Conservation (phyloP, 2,888 invertebrate genomes). For the Heterodera filipjevi region DNA sequence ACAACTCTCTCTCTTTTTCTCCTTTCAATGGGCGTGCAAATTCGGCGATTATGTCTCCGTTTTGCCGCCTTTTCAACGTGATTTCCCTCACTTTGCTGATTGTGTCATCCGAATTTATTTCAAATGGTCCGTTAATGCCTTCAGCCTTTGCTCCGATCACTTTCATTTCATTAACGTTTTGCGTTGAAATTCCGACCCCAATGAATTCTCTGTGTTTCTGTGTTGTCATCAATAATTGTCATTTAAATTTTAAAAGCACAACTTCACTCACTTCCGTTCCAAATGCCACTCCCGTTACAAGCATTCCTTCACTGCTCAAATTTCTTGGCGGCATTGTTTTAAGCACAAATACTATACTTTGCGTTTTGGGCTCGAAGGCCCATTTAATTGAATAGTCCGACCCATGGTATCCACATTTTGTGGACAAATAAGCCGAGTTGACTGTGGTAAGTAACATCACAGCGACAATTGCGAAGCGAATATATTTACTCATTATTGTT, state of each 20-base stretch:
- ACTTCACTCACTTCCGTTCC: slow-evolving; percentile 9
- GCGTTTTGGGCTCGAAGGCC: slow-evolving; percentile 46
- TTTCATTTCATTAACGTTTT: background rate
- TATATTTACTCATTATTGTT: background rate
- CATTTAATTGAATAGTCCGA: slow-evolving; percentile 45
- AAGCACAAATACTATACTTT: slow-evolving; percentile 48
- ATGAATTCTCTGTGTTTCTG: slow-evolving; percentile 46
- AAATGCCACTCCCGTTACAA: slow-evolving; percentile 49
- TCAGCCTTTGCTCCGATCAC: background rate
- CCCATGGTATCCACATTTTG: slow-evolving; percentile 38
- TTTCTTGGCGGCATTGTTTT: slow-evolving; percentile 40
- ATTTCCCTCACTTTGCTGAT: background rate
- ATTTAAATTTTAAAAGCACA: background rate
- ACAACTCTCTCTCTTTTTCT: background rate
- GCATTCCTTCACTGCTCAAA: slow-evolving; percentile 22
- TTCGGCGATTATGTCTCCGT: background rate
- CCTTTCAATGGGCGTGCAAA: background rate
- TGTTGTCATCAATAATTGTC: slow-evolving; percentile 6
- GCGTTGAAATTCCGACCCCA: slow-evolving; percentile 39
- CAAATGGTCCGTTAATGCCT: background rate
- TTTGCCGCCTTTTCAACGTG: background rate
- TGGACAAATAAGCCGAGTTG: slow-evolving; percentile 18
- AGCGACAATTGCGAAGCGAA: background rate
- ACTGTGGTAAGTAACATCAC: background rate
- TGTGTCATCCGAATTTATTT: background rate